Base-by-base conservation (phyloP, 2,113 vertebrate species). In the Mohoua ochrocephala region DNA sequence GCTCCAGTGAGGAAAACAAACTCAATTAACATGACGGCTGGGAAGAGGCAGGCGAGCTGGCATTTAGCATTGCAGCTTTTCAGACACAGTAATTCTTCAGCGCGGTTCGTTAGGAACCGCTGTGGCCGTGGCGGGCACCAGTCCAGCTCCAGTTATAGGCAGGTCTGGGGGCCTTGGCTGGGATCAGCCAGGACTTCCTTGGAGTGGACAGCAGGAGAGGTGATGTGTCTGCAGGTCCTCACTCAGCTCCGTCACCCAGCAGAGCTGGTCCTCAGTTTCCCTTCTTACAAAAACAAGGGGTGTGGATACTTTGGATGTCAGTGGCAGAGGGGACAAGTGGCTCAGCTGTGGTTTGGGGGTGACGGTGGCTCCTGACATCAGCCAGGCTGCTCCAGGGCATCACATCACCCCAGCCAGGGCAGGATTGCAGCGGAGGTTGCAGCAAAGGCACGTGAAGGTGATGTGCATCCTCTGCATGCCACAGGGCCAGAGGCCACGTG, bases 11-110 rank as follows among this genome's bases (percentile, higher is more conserved):
- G 71, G 49, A 78, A 87, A 90, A 84, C 76, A 88, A 95, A 95
- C 84, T 89, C 94, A 97, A 95, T 97, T 97, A 97, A 90, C 23
- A 0, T 44, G 75, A 85, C 1, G 88, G 90, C 88, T 95, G 91
- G 86, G 90, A 87, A 89, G 92, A 71, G 52, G 54, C 86, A 95
- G 87, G 59, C 71, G 50, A 37, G 27, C 49, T 96, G 95, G 94
- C 95, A 95, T 95, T 97, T 95, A 78, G 86, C 11, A 45, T 1
- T 45, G 83, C 81, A 64, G 91, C 76, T 89, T 84, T 63, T 80
- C 77, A 60, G 64, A 88, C 71, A 83, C 90, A 42, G 70, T 75
- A 60, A 73, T 85, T 92, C 81, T 81, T 89, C 93, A 91, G n/a
- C 9, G 3, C 11, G 59, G 35, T 14, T 80, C 0, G 0, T 92